These are phyloP conservation scores for Microcebus ravelobensis DNA, from an alignment of 2,113 vertebrate species.

Conservation along the genomic window DNA sequence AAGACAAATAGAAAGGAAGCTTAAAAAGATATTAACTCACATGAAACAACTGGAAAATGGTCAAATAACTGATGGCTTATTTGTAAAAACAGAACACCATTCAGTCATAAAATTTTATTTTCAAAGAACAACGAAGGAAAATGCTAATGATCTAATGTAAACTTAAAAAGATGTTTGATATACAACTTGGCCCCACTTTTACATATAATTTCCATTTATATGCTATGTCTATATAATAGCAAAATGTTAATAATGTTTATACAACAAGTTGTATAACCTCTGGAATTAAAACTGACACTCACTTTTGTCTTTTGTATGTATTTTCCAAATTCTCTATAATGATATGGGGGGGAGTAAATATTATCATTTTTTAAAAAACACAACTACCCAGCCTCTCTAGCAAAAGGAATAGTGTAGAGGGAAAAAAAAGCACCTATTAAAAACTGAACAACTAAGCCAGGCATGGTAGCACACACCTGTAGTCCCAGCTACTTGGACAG, in stretches of 20 bases:
- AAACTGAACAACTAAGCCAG: background rate
- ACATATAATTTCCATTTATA: background rate
- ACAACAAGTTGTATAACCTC: background rate
- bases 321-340: slow-evolving; percentile 17
- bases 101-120: background rate
- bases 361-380: background rate
- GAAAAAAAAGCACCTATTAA: background rate
- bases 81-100: background rate
- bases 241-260: slow-evolving; percentile 9
- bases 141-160: background rate
- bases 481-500: background rate
- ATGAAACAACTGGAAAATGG: background rate
- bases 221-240: background rate
- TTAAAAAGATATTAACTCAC: background rate
- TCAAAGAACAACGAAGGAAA: slow-evolving; percentile 43
- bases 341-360: background rate
- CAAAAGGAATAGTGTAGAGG: background rate
- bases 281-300: background rate
- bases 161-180: background rate
- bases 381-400: background rate
- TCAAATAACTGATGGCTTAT: background rate
- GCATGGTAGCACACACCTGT: background rate
- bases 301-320: background rate
- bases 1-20: background rate
- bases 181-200: background rate